Percentiles rank a stretch among this genome's conserved stretches.
These are phyloP conservation scores for Luidia sarsii DNA, from an alignment of 53 echinoderm and acorn worm genomes.

Conservation along the genomic window DNA sequence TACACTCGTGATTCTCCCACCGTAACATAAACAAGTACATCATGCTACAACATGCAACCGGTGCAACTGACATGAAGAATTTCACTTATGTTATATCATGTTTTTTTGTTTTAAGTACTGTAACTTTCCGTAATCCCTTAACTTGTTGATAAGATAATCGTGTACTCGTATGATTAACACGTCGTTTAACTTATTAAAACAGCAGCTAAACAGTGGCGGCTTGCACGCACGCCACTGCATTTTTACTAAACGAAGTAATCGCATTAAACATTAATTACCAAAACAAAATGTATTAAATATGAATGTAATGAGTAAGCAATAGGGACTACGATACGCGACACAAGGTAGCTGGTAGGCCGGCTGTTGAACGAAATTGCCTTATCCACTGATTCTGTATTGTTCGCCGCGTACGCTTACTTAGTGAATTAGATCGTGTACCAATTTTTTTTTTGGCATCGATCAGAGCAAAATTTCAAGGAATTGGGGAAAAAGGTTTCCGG, in stretches of 20 bases:
- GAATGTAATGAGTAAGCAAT: constrained; percentile 4
- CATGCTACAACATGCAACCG: too few species aligned
- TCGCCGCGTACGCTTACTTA: neutral
- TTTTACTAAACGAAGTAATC: constrained; percentile 9
- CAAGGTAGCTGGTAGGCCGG: neutral
- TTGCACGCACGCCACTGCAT: neutral
- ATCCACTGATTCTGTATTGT: neutral
- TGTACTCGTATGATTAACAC: neutral
- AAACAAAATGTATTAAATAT: neutral
- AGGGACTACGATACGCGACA: neutral
- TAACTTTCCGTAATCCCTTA: too few species aligned
- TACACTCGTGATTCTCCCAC: too few species aligned
- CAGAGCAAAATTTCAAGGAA: too few species aligned
- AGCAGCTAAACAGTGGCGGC: neutral
- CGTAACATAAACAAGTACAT: too few species aligned
- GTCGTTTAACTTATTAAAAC: neutral
- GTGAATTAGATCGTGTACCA: neutral
- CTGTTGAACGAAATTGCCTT: neutral
- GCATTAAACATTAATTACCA: neutral
- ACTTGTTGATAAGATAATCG: too few species aligned
- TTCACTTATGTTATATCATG: too few species aligned
- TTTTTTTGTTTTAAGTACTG: too few species aligned
- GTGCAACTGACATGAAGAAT: too few species aligned
- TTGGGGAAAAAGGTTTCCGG: too few species aligned
- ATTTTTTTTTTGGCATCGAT: too few species aligned